Evolutionary conservation across 1,140 invertebrate genomes (phyloP).

Genomic region (Orchesella cincta): DNA sequence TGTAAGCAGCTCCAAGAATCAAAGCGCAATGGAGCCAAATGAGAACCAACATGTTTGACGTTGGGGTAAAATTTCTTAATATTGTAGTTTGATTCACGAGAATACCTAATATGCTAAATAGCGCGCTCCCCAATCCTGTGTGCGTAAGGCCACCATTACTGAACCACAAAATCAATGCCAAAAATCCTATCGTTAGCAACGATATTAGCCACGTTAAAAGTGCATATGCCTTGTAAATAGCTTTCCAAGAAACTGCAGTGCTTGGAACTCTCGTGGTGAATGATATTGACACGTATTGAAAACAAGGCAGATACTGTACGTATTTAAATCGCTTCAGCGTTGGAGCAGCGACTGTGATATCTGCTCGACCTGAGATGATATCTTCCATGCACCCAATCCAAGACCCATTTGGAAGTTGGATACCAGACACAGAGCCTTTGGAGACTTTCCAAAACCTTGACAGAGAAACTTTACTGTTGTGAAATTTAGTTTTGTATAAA

Average conservation of each 20-base stretch:
- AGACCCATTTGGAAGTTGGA: not conserved
- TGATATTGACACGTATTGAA: not conserved
- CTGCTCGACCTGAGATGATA: not conserved
- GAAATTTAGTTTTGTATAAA: not conserved
- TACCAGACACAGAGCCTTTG: not conserved
- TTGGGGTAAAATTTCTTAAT: not conserved
- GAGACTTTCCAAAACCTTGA: not conserved
- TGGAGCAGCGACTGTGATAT: not conserved
- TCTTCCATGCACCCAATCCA: conserved; percentile 9
- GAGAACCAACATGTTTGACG: not conserved
- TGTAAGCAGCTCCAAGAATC: not conserved
- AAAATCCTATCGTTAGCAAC: not conserved
- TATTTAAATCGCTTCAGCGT: not conserved
- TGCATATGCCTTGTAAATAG: conserved; percentile 1
- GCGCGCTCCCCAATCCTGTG: not conserved
- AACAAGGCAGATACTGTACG: not conserved
- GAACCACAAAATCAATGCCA: not conserved
- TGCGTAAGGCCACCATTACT: not conserved
- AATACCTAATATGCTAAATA: not conserved
- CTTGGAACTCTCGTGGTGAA: not conserved
- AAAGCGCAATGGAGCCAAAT: not conserved
- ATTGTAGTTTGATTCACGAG: not conserved
- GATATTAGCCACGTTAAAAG: not conserved
- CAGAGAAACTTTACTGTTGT: conserved; percentile 10
- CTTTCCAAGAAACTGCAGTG: not conserved